Evolutionary conservation across 2,113 vertebrate genomes (phyloP), one percentile per base, ranked within the genome.

Genomic region (Megaleporinus macrocephalus): DNA sequence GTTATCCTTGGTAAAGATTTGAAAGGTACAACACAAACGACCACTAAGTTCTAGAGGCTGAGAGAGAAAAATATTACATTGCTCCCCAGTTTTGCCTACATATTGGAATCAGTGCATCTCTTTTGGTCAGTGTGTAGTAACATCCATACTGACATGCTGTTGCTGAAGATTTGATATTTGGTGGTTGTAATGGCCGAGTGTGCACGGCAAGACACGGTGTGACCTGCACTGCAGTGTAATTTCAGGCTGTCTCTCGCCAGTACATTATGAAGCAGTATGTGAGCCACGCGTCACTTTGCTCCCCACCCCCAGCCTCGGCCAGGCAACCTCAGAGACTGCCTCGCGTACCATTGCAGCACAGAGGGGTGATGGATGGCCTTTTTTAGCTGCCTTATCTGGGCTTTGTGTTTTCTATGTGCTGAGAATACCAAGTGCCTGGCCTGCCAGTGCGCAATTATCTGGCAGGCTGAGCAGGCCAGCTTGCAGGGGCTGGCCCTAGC

Each of bases 381-480:
- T 78, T 86, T 75, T 85, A 83, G 27, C 78, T 66, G 85, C 82
- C 85, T 85, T 89, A 87, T 89, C 87, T 85, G 88, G 27, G 81
- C 84, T 86, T 86, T 91, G 87, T 93, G 88, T 89, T 90, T 91
- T 91, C 82, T 82, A 69, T 89, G 90, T 91, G 92, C 84, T 80
- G 84, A 87, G 93, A 93, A 94, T 94, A 92, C 86, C 88, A 92
- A 94, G 89, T 87, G 84, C 85, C 78, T 81, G 77, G 73, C 83
- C 82, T 84, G 84, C 89, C 88, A 85, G 88, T 79, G 86, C 89
- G 86, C 89, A 92, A 93, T 92, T 92, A 92, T 89, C 63, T 85
- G 87, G 73, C 88, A 84, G 87, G 85, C 89, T 86, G 90, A 78
- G 80, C 71, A 79, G 68, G 82, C 85, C 27, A 62, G 75, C 47